Percentiles rank a stretch among this genome's conserved stretches.
Evolutionary conservation across 1,140 invertebrate genomes (phyloP).

Genomic region (Drosophila navojoa): DNA sequence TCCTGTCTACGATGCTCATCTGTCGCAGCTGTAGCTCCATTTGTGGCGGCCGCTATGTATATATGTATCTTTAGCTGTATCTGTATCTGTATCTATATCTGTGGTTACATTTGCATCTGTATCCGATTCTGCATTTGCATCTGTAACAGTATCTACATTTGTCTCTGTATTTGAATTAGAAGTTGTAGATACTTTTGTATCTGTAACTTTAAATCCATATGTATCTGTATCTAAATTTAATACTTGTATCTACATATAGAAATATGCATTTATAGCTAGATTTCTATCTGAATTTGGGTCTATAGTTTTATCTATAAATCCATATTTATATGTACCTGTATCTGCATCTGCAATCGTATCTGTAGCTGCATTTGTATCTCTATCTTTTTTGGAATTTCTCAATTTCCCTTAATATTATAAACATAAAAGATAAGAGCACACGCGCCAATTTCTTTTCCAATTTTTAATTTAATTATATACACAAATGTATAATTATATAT

Average conservation of each 20-base stretch:
- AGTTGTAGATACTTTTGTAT: conserved; percentile 45
- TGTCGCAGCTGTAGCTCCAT: conserved; percentile 43
- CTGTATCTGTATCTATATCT: conserved; percentile 6
- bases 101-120: neutral
- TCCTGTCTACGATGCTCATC: conserved; percentile 77
- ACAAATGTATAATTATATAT: neutral
- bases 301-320: too few relatives aligned
- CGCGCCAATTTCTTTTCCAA: conserved; percentile 15
- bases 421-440: conserved; percentile 11
- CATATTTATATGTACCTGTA: too few relatives aligned
- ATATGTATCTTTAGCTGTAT: conserved; percentile 24
- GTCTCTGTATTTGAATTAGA: too few relatives aligned
- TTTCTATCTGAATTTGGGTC: too few relatives aligned
- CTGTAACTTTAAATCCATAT: too few relatives aligned
- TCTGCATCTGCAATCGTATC: too few relatives aligned
- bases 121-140: neutral
- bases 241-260: too few relatives aligned
- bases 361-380: too few relatives aligned
- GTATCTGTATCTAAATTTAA: too few relatives aligned
- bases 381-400: too few relatives aligned
- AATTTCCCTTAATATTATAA: neutral
- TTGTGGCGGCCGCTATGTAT: conserved; percentile 34
- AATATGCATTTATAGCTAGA: too few relatives aligned
- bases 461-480: conserved; percentile 7
- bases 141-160: conserved; percentile 2